A percentile compares a stretch with the other conserved stretches of the same genome.
Conservation (phyloP, 53 echinoderm and acorn worm species). For the Holothuria leucospilota region DNA sequence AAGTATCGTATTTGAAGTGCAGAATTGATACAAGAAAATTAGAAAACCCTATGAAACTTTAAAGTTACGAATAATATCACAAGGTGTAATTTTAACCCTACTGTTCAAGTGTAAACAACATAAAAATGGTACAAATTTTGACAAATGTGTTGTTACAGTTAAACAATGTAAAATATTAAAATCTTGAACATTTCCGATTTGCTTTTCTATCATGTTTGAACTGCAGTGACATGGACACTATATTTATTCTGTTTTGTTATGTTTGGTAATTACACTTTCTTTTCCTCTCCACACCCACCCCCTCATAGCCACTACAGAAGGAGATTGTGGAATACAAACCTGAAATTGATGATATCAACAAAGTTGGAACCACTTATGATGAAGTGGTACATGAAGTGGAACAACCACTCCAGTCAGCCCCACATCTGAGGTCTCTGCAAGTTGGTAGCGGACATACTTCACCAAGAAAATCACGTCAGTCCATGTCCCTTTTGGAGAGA, state of each 20-base stretch:
- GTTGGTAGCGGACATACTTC: constrained; percentile 37
- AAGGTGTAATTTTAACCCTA: too few species aligned
- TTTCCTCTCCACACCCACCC: neutral
- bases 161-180: too few species aligned
- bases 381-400: constrained; percentile 81
- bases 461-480: constrained; percentile 19
- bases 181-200: too few species aligned
- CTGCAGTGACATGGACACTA: too few species aligned
- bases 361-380: constrained; percentile 84
- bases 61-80: too few species aligned
- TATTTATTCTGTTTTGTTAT: neutral
- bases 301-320: constrained; percentile 80
- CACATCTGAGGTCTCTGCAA: constrained; percentile 77
- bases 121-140: too few species aligned
- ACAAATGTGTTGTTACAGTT: too few species aligned
- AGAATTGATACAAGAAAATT: too few species aligned
- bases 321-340: constrained; percentile 91
- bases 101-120: too few species aligned
- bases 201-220: too few species aligned
- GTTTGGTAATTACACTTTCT: neutral
- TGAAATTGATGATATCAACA: constrained; percentile 86
- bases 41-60: too few species aligned
- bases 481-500: constrained; percentile 40
- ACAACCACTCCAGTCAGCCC: constrained; percentile 68
- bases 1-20: too few species aligned